Evolutionary conservation across 2,113 vertebrate genomes (phyloP).

Genomic region (Tautogolabrus adspersus): DNA sequence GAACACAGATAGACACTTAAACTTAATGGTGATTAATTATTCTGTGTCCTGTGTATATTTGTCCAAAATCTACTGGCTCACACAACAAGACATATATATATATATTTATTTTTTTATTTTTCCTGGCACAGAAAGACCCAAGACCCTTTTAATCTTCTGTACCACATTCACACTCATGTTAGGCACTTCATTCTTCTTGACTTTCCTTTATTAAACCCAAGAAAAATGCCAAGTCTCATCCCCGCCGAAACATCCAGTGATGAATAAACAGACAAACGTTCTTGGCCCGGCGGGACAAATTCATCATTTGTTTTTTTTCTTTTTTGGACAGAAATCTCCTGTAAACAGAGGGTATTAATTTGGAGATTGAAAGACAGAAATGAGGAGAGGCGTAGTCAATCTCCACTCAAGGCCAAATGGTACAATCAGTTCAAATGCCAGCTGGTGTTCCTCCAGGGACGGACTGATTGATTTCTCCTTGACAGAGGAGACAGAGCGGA

Average conservation of each 20-base stretch:
- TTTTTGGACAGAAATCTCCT: conserved; percentile 45
- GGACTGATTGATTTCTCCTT: conserved; percentile 76
- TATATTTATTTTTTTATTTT: conserved; percentile 5
- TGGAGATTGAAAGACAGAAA: conserved; percentile 65
- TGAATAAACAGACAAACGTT: conserved; percentile 37
- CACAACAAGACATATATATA: conserved; percentile 16
- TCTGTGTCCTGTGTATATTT: neutral
- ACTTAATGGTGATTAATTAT: conserved; percentile 35
- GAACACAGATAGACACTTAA: conserved; percentile 29
- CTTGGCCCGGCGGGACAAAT: conserved; percentile 24
- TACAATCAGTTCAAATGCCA: conserved; percentile 65
- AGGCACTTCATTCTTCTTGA: conserved; percentile 8
- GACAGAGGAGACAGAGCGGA: conserved; percentile 61
- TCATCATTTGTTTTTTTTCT: conserved; percentile 44
- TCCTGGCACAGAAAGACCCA: too few species aligned
- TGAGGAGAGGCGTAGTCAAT: conserved; percentile 58
- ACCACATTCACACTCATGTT: conserved; percentile 1
- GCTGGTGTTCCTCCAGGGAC: conserved; percentile 71
- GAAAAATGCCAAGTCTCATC: conserved; percentile 33
- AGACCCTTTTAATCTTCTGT: conserved; percentile 27
- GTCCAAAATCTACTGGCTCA: conserved; percentile 27
- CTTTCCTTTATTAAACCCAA: conserved; percentile 14
- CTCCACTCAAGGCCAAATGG: conserved; percentile 59
- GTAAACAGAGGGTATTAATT: conserved; percentile 67
- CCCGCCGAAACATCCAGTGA: conserved; percentile 36